Evolutionary conservation across 2,113 vertebrate species (phyloP).

Genomic region (Ellobius talpinus): DNA sequence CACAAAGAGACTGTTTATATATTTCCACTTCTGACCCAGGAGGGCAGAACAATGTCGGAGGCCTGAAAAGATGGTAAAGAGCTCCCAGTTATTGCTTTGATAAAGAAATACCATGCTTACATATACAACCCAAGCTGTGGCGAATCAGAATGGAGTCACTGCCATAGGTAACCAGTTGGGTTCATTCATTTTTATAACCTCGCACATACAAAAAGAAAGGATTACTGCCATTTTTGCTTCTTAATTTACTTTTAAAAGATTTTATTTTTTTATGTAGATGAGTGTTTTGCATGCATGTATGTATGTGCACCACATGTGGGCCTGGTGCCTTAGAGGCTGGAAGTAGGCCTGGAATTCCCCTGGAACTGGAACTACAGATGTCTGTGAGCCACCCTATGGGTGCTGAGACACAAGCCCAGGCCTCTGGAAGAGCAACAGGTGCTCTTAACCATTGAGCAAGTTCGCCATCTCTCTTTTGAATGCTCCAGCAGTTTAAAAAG

Average conservation of each 20-base stretch:
- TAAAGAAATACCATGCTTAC: constrained; percentile 66
- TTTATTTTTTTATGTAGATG: not conserved
- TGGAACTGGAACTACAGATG: not conserved
- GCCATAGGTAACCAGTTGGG: constrained; percentile 66
- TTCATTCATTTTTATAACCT: constrained; percentile 58
- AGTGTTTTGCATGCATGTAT: not conserved
- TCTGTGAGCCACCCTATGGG: not conserved
- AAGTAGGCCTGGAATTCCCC: not conserved
- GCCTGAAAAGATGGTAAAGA: constrained; percentile 74
- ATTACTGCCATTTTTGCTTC: not conserved
- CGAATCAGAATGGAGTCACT: constrained; percentile 74
- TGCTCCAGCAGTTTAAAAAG: not conserved
- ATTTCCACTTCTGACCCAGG: constrained; percentile 83
- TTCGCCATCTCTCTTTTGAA: not conserved
- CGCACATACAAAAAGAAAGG: not conserved
- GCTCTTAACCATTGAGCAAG: not conserved
- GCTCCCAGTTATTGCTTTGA: constrained; percentile 75
- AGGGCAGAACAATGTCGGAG: constrained; percentile 76
- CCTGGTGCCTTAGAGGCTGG: not conserved
- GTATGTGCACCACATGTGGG: not conserved
- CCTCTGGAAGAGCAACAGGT: not conserved
- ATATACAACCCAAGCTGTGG: constrained; percentile 66
- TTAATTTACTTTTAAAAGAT: not conserved
- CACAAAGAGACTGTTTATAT: constrained; percentile 85
- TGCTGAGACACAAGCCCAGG: not conserved